A percentile compares a stretch with the other conserved stretches of the same genome.
Evolutionary conservation across 2,113 vertebrate species (phyloP).

Genomic region (Aspiorhynchus laticeps): DNA sequence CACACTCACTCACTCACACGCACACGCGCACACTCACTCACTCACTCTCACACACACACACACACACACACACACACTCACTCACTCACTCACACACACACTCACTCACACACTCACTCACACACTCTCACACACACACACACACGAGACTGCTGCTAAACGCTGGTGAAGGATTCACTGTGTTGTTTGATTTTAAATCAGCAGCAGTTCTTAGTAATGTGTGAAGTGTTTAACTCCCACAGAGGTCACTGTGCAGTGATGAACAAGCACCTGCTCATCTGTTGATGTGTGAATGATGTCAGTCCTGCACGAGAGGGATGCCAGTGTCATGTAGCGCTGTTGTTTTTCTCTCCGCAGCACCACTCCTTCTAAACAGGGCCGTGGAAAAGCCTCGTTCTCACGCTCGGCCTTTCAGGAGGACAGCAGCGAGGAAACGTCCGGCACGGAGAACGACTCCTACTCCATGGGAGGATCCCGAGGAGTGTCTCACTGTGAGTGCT

Average conservation of each 20-base stretch:
- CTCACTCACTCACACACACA: no score
- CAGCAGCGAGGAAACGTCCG: slow-evolving; percentile 97
- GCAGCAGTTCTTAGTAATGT: background rate
- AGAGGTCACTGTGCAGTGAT: background rate
- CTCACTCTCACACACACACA: no score
- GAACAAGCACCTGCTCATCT: background rate
- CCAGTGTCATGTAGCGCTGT: background rate
- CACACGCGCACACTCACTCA: no score
- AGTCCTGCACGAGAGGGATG: background rate
- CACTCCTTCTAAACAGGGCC: slow-evolving; percentile 94
- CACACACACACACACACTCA: background rate
- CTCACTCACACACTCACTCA: no score
- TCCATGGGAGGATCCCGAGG: slow-evolving; percentile 87
- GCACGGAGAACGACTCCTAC: slow-evolving; percentile 96
- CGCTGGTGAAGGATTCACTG: no score
- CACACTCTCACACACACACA: no score
- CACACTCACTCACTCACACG: no score
- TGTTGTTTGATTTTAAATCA: no score
- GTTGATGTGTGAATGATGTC: background rate
- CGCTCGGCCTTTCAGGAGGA: slow-evolving; percentile 93
- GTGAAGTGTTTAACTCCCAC: background rate
- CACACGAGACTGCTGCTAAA: no score
- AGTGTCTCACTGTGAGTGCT: slow-evolving; percentile 89
- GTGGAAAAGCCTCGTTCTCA: slow-evolving; percentile 93
- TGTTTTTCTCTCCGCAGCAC: slow-evolving; percentile 76